Base-by-base conservation (phyloP, 2,888 invertebrate species). In the Unio pictorum region DNA sequence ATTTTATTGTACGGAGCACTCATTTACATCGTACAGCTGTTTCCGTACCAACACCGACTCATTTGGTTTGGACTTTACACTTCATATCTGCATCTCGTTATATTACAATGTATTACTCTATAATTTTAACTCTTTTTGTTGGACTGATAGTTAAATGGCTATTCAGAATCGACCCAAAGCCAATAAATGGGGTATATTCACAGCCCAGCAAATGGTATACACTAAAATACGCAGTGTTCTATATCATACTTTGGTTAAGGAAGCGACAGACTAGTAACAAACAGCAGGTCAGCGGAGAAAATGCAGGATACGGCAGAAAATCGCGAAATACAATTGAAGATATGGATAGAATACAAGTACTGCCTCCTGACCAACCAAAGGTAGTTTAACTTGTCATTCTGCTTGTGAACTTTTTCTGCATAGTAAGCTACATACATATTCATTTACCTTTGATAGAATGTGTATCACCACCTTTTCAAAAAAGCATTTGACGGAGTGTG, bases 191-290 rank as follows among this genome's bases (percentile, higher is more conserved):
- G 1, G 89, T 94, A 0, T 94, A 94, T 83, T 89, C 91, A 0
- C 92, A 92, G 72, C 92, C 92, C 0, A 93, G 93, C 34, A 93
- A 92, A 88, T 94, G 93, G 92, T 94, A 92, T 86, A 91, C 91
- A 73, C 66, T 93, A 55, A 94, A 94, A 88, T 93, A 93, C 89
- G 88, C 87, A 0, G 57, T 91, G 20, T 93, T 94, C 78, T 90
- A 91, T 6, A 78, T 90, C 18, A 70, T 94, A 6, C 91, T 93
- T 78, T 91, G 91, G 81, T 88, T 92, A 72, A 90, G 93, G 84
- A 92, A 92, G 66, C 72, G 77, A 8, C 78, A 83, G 71, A 81
- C 79, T 63, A 62, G 79, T 54, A 80, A 78, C 28, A 30, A 55
- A 34, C 57, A 56, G 91, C 91, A 93, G 76, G 91, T 82, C 64